phyloP scores from a whole-genome alignment of 2,888 invertebrate species.

The Dendrolimus pini region DNA sequence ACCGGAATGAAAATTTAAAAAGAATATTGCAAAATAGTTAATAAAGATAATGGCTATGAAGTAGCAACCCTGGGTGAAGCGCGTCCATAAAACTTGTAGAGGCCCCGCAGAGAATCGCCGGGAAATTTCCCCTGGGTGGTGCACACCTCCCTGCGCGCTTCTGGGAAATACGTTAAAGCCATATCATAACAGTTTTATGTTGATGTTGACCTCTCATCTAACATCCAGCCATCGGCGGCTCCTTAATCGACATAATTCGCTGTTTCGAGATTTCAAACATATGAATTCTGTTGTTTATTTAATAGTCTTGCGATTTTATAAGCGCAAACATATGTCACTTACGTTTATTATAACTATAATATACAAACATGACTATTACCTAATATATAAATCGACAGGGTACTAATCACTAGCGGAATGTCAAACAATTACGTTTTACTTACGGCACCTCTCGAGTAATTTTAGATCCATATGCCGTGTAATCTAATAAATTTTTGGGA shows the following conservation, averaged over 20 bases:
- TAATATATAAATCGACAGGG: no score
- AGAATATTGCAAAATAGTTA: neutral
- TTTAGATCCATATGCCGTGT: no score
- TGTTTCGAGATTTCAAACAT: constrained; percentile 4
- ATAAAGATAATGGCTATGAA: neutral
- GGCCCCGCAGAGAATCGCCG: constrained; percentile 66
- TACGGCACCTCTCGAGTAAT: no score
- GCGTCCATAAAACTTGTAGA: constrained; percentile 75
- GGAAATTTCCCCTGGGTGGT: constrained; percentile 74
- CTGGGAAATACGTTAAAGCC: constrained; percentile 73
- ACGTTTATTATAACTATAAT: no score
- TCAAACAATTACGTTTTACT: no score
- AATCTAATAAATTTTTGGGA: no score
- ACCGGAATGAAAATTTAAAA: no score
- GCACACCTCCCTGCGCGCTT: constrained; percentile 51
- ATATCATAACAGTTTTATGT: constrained; percentile 77
- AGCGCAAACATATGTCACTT: no score
- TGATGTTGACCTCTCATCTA: constrained; percentile 67
- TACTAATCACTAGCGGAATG: no score
- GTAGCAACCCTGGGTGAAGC: constrained; percentile 47
- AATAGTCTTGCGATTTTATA: no score
- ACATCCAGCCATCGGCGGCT: constrained; percentile 31
- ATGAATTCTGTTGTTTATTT: neutral
- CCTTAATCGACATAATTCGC: constrained; percentile 41
- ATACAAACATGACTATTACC: no score